Percentiles rank a stretch among this genome's conserved stretches.
Conservation (phyloP, 1,140 invertebrate species). For the Atta texana region DNA sequence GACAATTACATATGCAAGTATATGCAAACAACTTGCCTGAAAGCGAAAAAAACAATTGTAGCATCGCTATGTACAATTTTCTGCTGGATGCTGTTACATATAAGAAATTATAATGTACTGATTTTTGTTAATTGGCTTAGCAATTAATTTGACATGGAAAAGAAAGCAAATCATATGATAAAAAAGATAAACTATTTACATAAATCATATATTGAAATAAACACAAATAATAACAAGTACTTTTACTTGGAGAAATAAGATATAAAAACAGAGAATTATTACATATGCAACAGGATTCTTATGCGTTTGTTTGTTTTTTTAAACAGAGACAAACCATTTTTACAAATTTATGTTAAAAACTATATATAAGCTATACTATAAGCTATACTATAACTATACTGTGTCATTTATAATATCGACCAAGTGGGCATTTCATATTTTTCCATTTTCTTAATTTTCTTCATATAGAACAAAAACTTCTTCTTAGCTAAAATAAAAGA, state of each 20-base stretch:
- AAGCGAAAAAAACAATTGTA: conserved; percentile 15
- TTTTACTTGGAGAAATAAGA: not conserved
- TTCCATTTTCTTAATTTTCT: no score
- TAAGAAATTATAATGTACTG: not conserved
- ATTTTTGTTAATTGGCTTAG: not conserved
- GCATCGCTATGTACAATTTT: conserved; percentile 30
- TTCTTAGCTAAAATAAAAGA: no score
- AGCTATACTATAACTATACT: not conserved
- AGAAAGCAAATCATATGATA: not conserved
- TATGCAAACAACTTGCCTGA: conserved; percentile 39
- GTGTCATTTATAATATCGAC: no score
- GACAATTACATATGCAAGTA: not conserved
- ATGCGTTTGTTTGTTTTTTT: not conserved
- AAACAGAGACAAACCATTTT: not conserved
- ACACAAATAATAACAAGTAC: not conserved
- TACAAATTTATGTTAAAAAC: not conserved
- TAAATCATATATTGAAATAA: conserved; percentile 4
- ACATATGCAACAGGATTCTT: not conserved
- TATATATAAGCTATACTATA: not conserved
- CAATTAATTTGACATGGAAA: not conserved
- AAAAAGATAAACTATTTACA: not conserved
- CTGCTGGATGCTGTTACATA: conserved; percentile 3
- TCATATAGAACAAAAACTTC: no score
- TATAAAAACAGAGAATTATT: not conserved
- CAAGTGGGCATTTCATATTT: no score